Percentiles rank a stretch among this genome's conserved stretches.
Evolutionary conservation across 2,113 vertebrate species (phyloP).

Genomic region (Rallus limicola): DNA sequence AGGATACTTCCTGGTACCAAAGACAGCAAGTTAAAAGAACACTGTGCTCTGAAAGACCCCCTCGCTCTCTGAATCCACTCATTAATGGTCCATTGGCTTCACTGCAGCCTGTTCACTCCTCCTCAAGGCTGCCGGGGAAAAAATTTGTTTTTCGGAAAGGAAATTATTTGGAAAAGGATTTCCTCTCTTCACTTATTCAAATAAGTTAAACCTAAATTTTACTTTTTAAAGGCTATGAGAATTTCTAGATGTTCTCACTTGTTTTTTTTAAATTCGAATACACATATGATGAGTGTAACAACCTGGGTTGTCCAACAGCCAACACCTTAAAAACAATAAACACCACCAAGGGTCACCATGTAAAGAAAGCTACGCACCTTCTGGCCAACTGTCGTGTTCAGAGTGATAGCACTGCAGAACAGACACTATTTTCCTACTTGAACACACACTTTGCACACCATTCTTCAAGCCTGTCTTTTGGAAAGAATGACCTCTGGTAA

Average conservation of each 20-base stretch:
- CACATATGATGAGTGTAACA: not conserved
- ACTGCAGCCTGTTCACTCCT: not conserved
- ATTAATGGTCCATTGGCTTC: not conserved
- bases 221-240: not conserved
- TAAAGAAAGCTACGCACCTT: not conserved
- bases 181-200: not conserved
- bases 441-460: not conserved
- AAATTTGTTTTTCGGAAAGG: not conserved
- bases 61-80: not conserved
- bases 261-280: not conserved
- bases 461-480: accelerated
- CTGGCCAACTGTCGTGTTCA: not conserved
- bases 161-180: not conserved
- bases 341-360: not conserved
- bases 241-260: not conserved
- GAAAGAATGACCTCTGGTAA: not conserved
- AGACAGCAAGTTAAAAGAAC: not conserved
- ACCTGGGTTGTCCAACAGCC: not conserved
- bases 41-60: not conserved
- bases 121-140: not conserved
- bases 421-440: not conserved
- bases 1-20: not conserved
- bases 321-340: not conserved
- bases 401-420: not conserved
- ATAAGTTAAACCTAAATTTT: not conserved